Evolutionary conservation across 2,888 invertebrate genomes (phyloP), one percentile per base, ranked within the genome.

Genomic region (Pogonocherus hispidulus): DNA sequence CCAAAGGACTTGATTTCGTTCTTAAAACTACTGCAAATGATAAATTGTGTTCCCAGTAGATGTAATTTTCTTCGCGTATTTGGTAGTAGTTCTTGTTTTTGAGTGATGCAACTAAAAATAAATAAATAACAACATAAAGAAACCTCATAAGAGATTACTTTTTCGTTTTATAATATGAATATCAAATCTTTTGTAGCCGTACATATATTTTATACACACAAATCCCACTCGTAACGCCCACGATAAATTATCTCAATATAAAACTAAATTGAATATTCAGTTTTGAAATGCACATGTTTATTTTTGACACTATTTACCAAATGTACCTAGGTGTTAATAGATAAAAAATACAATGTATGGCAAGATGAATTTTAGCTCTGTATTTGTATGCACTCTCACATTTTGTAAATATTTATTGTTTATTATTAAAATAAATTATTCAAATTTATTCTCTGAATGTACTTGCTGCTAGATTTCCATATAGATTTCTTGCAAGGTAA

Each of bases 391-490:
- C 41, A 41, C 41, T 41, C 41, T 41, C n/a, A 41, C 41, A 14
- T 41, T 41, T 41, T 41, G 41, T 41, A 41, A 41, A 41, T n/a
- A 41, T 41, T 41, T 41, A 41, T 41, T 41, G 41, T 41, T 41
- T 41, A 41, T 41, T 41, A n/a, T n/a, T 41, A 14, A 41, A 41
- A n/a, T 41, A 14, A 41, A 41, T 41, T 41, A 41, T 41, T 41
- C 6, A 41, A 41, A 41, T 41, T 41, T 41, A 41, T 41, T 41
- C 41, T 14, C 16, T 16, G 41, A 14, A 41, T 41, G 41, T 41
- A 14, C 41, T 9, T 41, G 41, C 41, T 14, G 41, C 14, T 41
- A n/a, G 41, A 14, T 41, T 41, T 37, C 37, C 37, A 11, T 11
- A 11, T 11, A 37, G 37, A 37, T 11, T 6, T 37, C 37, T 37